Percentiles rank a stretch among this genome's conserved stretches.
phyloP scores from a whole-genome alignment of 2,888 invertebrate species.

The Latheticus oryzae region DNA sequence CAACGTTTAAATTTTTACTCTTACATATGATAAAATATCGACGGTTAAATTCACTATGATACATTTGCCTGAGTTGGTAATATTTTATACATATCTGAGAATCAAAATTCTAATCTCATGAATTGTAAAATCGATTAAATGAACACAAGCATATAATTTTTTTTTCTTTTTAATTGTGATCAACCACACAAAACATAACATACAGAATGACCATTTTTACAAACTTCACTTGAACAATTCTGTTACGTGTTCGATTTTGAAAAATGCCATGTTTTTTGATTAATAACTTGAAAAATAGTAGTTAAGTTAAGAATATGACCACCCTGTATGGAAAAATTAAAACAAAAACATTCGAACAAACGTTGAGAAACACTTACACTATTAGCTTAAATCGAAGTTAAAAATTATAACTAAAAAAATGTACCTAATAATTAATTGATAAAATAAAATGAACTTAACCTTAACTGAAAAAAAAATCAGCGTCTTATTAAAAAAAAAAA shows the following conservation, averaged over 20 bases:
- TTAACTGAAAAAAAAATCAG: slow-evolving; percentile 9
- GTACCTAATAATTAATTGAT: slow-evolving; percentile 2
- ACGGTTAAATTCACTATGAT: slow-evolving; percentile 25
- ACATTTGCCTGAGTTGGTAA: slow-evolving; percentile 36
- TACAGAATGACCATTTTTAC: too few relatives aligned
- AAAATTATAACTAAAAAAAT: slow-evolving; percentile 13
- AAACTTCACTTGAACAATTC: neutral
- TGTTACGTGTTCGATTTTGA: neutral
- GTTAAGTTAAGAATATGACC: too few relatives aligned
- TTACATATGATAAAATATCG: slow-evolving; percentile 27
- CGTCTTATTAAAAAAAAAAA: slow-evolving; percentile 2
- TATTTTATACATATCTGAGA: slow-evolving; percentile 25
- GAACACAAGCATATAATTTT: slow-evolving; percentile 45
- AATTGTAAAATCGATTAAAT: slow-evolving; percentile 37
- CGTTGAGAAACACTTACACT: slow-evolving; percentile 50
- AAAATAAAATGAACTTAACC: slow-evolving; percentile 12
- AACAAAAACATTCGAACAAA: slow-evolving; percentile 48
- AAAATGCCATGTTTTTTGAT: neutral
- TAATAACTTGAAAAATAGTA: too few relatives aligned
- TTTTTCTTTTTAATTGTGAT: slow-evolving; percentile 7
- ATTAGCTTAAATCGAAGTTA: slow-evolving; percentile 38
- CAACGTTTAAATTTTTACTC: slow-evolving; percentile 7
- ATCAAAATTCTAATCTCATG: slow-evolving; percentile 25
- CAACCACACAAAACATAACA: slow-evolving; percentile 15
- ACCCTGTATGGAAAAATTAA: too few relatives aligned